Evolutionary conservation across 2,888 invertebrate species (phyloP), one percentile per base, ranked within the genome.

Genomic region (Drosophila eohydei): DNA sequence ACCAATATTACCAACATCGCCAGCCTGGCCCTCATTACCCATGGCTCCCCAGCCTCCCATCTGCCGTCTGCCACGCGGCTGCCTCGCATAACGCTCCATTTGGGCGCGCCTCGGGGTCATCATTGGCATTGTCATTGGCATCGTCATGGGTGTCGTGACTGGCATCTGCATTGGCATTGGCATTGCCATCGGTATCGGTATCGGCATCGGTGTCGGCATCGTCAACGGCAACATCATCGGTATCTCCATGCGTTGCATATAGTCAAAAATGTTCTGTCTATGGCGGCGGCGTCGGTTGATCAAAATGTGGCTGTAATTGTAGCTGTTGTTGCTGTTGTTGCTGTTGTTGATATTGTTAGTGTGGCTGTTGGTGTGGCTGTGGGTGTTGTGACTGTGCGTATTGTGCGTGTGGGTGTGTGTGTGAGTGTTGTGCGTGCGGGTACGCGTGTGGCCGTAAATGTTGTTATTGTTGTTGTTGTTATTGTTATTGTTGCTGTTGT

Each of bases 1-100:
- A 6, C 80, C 79, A 54, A 78, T 67, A 26, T 52, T 60, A 14
- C 38, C 69, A 30, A 63, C 48, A 50, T 78, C 65, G 4, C 65
- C 80, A n/a, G 64, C 77, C 40, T 62, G 55, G 0, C 71, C 61
- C 55, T 63, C 65, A 9, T 61, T 51, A 1, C 28, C 40, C 41
- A 59, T 48, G 0, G n/a, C 41, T 11, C 36, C 50, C 54, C 38
- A 54, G 38, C 28, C 61, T 4, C 11, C 71, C 26, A 68, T 4
- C 6, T 43, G 73, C 1, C 64, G 7, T 8, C 58, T 28, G 9
- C 9, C n/a, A 2, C 50, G 34, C n/a, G 16, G 34, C 3, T 64
- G 57, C 3, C 71, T 54, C 0, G 48, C 44, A 7, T 54, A n/a
- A 0, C 71, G 56, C 34, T 73, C 66, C 38, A 28, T 8, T 12